phyloP scores from a whole-genome alignment of 2,113 vertebrate genomes.

The Pitta sordida region DNA sequence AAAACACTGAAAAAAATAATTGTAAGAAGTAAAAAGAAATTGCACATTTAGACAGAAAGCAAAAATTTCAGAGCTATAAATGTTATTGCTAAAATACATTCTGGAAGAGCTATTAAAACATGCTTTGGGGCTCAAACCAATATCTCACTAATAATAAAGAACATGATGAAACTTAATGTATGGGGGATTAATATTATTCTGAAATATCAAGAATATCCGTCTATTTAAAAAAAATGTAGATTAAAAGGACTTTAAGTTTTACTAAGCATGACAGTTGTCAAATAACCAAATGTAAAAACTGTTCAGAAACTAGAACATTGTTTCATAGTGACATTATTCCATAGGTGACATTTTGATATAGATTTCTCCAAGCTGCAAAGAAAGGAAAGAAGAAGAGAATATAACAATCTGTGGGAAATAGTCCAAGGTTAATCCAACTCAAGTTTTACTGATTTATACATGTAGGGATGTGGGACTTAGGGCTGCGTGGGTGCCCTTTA shows the following conservation, averaged over 20 bases:
- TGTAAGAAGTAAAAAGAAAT: background rate
- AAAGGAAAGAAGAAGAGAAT: background rate
- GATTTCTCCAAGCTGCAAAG: background rate
- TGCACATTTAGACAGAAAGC: background rate
- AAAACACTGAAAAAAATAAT: background rate
- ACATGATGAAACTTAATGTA: background rate
- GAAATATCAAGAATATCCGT: background rate
- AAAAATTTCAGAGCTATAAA: background rate
- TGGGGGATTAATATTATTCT: background rate
- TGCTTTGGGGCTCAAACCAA: background rate
- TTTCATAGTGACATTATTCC: background rate
- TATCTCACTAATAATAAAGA: background rate
- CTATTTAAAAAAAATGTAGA: background rate
- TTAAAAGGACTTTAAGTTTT: background rate
- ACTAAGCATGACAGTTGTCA: background rate
- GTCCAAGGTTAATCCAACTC: background rate
- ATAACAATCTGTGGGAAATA: background rate
- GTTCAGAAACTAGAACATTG: background rate
- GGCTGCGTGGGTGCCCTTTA: background rate
- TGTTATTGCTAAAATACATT: slow-evolving; percentile 10
- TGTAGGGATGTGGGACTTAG: background rate
- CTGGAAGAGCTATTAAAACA: slow-evolving; percentile 1
- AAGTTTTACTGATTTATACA: background rate
- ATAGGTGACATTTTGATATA: background rate
- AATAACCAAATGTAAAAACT: background rate